Evolutionary conservation across 2,888 invertebrate genomes (phyloP).

Genomic region (Erpobdella octoculata): DNA sequence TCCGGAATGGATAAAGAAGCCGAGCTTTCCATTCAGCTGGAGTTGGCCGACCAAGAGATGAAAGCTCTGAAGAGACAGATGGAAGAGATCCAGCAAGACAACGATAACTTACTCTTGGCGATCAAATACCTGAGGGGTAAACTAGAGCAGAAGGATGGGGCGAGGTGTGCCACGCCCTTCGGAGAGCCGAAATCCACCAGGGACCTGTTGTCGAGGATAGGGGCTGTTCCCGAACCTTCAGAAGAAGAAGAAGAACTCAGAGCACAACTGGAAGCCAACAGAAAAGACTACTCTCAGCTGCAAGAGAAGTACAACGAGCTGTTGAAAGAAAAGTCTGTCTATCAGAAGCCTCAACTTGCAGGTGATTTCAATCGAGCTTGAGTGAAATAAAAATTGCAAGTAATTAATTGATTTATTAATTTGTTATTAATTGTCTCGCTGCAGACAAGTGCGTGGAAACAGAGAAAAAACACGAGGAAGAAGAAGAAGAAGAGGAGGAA

Average conservation of each 20-base stretch:
- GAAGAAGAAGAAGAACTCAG: constrained; percentile 7
- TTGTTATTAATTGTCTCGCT: neutral
- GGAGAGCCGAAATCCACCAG: constrained; percentile 20
- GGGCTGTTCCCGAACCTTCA: neutral
- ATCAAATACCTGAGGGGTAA: constrained; percentile 30
- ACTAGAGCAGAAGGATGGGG: constrained; percentile 27
- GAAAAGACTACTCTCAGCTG: constrained; percentile 19
- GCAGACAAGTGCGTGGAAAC: neutral
- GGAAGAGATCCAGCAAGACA: constrained; percentile 57
- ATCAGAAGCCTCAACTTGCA: too few relatives aligned
- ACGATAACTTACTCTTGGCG: constrained; percentile 30
- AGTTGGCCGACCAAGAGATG: constrained; percentile 81
- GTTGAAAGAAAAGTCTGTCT: neutral
- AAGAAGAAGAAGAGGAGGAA: neutral
- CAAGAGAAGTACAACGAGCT: constrained; percentile 17
- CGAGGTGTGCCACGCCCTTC: constrained; percentile 29
- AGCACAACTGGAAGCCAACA: constrained; percentile 12
- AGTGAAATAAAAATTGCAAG: neutral
- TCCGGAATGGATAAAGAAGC: constrained; percentile 58
- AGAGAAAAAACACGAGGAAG: neutral
- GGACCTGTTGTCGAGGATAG: constrained; percentile 28
- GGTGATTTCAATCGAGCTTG: too few relatives aligned
- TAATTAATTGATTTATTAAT: neutral
- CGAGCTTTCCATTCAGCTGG: constrained; percentile 71
- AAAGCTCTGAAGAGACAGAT: constrained; percentile 65